Evolutionary conservation across 2,113 vertebrate genomes (phyloP), one percentile per base, ranked within the genome.

Genomic region (Onychostruthus taczanowskii): DNA sequence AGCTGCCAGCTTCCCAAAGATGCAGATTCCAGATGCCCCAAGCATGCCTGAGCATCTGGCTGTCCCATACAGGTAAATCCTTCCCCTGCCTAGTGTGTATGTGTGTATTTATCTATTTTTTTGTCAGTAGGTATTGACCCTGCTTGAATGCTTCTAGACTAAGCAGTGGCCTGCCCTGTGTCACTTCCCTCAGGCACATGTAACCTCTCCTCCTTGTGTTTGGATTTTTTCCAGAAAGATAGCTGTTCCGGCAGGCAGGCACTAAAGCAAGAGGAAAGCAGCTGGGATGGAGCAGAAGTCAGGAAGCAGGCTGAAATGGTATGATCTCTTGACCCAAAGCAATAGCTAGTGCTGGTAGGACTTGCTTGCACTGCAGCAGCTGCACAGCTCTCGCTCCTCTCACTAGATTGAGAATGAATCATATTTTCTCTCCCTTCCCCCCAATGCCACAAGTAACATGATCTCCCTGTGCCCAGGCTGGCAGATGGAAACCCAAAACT

Each of bases 401-500:
- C 47, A 18, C 28, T 59, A 88, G 69, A 66, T 2, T 68, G 47
- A 63, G 53, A 94, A 76, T 78, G 52, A 92, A 69, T 92, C 62
- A 10, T 89, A 20, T 77, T 87, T n/a, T 70, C 28, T 84, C 58
- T 84, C 77, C 44, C 84, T 72, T 70, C 56, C 67, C 44, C 50
- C 75, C 21, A 10, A 5, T 20, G 62, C 84, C 81, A 86, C 86
- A 44, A 73, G 92, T 63, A 94, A 90, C 5, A 0, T 44, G 83
- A 89, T 81, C 84, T 80, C 80, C 68, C 49, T 44, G 47, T 84
- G 86, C 75, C 75, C 50, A 56, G 78, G 37, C 66, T 81, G 74
- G 81, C 93, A 94, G 89, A 93, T 94, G 92, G 95, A 94, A 88
- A 81, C 80, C 64, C 73, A 44, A 82, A 74, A 52, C 56, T 5